Evolutionary conservation across 2,113 vertebrate species (phyloP).

Genomic region (Setophaga petechia): DNA sequence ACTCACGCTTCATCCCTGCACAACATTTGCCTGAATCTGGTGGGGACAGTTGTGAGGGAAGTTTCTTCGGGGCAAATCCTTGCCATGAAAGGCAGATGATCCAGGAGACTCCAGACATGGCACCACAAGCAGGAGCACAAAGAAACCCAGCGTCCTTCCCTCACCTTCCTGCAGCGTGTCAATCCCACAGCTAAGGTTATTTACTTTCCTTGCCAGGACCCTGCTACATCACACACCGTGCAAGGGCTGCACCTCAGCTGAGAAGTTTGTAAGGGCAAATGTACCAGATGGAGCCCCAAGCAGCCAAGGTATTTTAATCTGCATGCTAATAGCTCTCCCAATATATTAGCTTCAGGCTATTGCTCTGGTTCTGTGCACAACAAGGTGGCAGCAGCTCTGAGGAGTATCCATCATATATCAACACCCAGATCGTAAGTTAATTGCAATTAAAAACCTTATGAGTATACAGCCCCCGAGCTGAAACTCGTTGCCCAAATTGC

Average conservation of each 20-base stretch:
- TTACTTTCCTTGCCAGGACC: background rate
- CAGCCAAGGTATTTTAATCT: background rate
- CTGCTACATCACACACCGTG: too few species aligned
- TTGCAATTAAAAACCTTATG: background rate
- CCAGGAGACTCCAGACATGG: background rate
- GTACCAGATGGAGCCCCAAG: background rate
- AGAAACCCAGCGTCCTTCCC: background rate
- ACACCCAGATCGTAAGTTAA: background rate
- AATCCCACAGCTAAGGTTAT: background rate
- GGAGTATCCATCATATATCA: background rate
- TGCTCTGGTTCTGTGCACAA: background rate
- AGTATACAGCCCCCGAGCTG: background rate
- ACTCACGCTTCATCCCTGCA: fast-evolving
- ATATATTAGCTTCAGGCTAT: background rate
- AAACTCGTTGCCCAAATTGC: background rate
- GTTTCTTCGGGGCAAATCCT: background rate
- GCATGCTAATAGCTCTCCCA: background rate
- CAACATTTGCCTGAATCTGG: background rate
- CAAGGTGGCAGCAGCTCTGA: background rate
- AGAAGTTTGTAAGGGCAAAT: background rate
- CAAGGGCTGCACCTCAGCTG: background rate
- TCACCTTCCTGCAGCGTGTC: background rate
- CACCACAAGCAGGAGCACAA: background rate
- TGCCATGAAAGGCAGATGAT: background rate
- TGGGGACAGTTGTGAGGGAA: background rate